These are phyloP conservation scores for Marcusenius ussheri DNA, from an alignment of 2,113 vertebrate genomes.

Conservation along the genomic window DNA sequence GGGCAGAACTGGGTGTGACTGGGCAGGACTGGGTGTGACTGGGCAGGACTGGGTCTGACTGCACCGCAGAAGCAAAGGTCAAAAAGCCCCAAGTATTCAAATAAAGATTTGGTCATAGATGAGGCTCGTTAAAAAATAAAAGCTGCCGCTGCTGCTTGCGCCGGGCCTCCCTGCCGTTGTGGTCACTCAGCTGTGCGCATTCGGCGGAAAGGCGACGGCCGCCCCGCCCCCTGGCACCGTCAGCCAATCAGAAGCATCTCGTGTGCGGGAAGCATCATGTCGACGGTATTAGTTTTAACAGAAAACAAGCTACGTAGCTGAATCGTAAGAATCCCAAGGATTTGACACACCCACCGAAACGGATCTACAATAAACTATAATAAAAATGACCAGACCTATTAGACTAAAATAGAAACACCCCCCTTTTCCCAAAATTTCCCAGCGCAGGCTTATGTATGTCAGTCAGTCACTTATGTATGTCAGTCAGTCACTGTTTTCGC, in stretches of 20 bases:
- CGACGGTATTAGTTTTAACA: not conserved
- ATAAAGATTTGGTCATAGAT: constrained; percentile 40
- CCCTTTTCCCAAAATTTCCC: too few species aligned
- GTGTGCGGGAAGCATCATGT: not conserved
- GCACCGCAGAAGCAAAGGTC: constrained; percentile 42
- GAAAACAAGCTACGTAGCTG: not conserved
- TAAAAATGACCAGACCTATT: not conserved
- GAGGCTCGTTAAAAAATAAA: not conserved
- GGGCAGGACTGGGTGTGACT: not conserved
- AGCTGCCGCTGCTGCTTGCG: constrained; percentile 22
- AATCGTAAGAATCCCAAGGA: not conserved
- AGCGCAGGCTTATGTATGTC: not conserved
- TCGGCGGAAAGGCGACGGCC: constrained; percentile 46
- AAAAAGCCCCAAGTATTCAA: constrained; percentile 29
- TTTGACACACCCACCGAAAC: not conserved
- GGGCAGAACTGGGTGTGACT: not conserved
- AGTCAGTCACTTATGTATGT: not conserved
- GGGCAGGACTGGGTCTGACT: not conserved
- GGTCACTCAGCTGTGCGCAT: constrained; percentile 29
- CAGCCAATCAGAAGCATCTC: constrained; percentile 19
- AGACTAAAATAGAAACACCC: not conserved
- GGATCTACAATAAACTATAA: not conserved
- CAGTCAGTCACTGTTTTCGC: not conserved
- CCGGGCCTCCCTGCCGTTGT: constrained; percentile 61
- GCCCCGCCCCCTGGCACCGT: constrained; percentile 21